Percentiles rank a stretch among this genome's conserved stretches.
Evolutionary conservation across 2,113 vertebrate genomes (phyloP).

Genomic region (Leucoraja erinaceus): DNA sequence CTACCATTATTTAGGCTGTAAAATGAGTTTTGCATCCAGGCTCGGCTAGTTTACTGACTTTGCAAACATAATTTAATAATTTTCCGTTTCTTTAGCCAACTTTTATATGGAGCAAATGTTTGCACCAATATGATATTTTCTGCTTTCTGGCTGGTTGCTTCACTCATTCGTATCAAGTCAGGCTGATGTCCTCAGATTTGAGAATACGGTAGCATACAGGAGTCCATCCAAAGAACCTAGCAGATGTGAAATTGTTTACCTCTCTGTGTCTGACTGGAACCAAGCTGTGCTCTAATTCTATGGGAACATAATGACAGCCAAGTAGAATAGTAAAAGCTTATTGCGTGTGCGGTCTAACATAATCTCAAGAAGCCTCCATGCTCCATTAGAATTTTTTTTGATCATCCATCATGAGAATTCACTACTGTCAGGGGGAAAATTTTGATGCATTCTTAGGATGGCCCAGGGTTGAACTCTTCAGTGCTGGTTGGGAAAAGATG

Average conservation of each 20-base stretch:
- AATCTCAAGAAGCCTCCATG: background rate
- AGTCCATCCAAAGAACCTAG: slow-evolving; percentile 9
- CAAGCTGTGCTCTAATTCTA: slow-evolving; percentile 6
- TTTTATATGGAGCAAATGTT: background rate
- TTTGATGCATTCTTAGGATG: slow-evolving; percentile 6
- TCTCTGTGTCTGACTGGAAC: slow-evolving; percentile 11
- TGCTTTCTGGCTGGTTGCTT: background rate
- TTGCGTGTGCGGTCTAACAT: slow-evolving; percentile 22
- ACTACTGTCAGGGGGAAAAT: slow-evolving; percentile 5
- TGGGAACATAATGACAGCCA: slow-evolving; percentile 9
- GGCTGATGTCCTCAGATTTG: background rate
- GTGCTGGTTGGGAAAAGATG: background rate
- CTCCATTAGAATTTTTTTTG: background rate
- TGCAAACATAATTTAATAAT: background rate
- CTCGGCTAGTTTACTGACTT: background rate
- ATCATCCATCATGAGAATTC: slow-evolving; percentile 18
- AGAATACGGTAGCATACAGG: background rate
- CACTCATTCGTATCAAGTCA: background rate
- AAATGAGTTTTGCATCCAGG: background rate
- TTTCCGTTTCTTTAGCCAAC: background rate
- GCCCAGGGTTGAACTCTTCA: slow-evolving; percentile 3
- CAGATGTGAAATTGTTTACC: slow-evolving; percentile 20
- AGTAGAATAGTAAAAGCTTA: background rate
- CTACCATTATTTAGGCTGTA: background rate
- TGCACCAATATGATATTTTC: background rate